These are phyloP conservation scores for Amphibalanus amphitrite DNA, from an alignment of 1,140 invertebrate species.

Conservation along the genomic window DNA sequence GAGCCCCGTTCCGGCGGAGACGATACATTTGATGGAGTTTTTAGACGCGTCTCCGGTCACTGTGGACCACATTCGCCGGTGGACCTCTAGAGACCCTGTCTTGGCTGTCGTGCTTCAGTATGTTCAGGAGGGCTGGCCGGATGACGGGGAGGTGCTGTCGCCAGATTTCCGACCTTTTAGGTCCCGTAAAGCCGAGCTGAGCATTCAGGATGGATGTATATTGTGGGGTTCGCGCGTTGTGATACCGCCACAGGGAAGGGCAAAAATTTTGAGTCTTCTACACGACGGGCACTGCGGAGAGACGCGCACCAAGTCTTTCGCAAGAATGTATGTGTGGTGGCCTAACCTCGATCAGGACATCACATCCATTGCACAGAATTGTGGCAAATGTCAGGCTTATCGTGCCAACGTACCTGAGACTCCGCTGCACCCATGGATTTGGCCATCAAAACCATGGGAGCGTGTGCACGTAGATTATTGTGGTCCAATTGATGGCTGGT, in stretches of 20 bases:
- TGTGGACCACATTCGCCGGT: not conserved
- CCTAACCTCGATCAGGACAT: not conserved
- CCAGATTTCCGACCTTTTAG: not conserved
- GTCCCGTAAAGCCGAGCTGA: not conserved
- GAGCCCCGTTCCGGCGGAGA: not conserved
- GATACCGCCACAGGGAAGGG: not conserved
- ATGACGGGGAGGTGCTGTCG: not conserved
- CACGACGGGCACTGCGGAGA: not conserved
- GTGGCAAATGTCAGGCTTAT: not conserved
- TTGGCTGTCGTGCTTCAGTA: not conserved
- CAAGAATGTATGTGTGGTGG: not conserved
- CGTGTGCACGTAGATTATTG: not conserved
- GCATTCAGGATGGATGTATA: not conserved
- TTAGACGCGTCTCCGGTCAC: not conserved
- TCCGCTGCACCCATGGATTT: not conserved
- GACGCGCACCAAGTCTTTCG: not conserved
- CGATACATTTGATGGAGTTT: not conserved
- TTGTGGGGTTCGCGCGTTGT: not conserved
- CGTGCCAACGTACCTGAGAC: not conserved
- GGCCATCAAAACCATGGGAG: not conserved
- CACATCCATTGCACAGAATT: not conserved
- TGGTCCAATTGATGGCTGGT: not conserved
- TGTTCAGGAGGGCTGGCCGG: not conserved
- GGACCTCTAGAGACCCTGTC: not conserved
- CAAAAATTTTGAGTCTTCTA: not conserved